Evolutionary conservation across 2,113 vertebrate species (phyloP).

Genomic region (Rhinogobius similis): DNA sequence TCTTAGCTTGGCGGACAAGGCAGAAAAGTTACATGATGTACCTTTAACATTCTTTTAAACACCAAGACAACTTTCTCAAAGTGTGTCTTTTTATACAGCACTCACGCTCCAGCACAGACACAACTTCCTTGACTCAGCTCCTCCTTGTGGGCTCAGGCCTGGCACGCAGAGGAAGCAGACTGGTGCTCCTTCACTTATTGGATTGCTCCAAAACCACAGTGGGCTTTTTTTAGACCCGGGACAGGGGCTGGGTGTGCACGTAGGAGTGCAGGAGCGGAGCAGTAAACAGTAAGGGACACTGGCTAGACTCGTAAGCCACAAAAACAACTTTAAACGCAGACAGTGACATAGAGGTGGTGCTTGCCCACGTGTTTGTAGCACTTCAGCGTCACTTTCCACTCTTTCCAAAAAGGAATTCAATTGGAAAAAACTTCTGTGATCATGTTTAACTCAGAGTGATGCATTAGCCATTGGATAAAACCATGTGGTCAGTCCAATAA

Average conservation of each 20-base stretch:
- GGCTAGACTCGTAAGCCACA: slow-evolving; percentile 25
- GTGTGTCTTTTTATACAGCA: not conserved
- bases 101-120: slow-evolving; percentile 16
- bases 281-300: slow-evolving; percentile 29
- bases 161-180: slow-evolving; percentile 18
- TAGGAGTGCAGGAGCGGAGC: slow-evolving; percentile 51
- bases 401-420: not conserved
- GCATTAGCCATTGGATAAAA: not conserved
- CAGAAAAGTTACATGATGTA: too few relatives aligned
- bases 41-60: too few relatives aligned
- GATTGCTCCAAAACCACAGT: slow-evolving; percentile 59
- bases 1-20: too few relatives aligned
- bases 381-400: slow-evolving; percentile 21
- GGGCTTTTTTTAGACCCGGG: slow-evolving; percentile 62
- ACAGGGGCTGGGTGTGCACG: slow-evolving; percentile 26
- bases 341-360: not conserved
- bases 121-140: slow-evolving; percentile 4
- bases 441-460: not conserved
- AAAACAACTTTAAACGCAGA: slow-evolving; percentile 43
- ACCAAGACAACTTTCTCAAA: not conserved
- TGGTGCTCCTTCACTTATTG: slow-evolving; percentile 28
- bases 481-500: not conserved
- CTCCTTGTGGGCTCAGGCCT: slow-evolving; percentile 10
- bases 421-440: not conserved
- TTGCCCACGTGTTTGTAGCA: slow-evolving; percentile 13